A percentile compares a stretch with the other conserved stretches of the same genome.
Evolutionary conservation across 2,113 vertebrate genomes (phyloP).

Genomic region (Chaenogobius annularis): DNA sequence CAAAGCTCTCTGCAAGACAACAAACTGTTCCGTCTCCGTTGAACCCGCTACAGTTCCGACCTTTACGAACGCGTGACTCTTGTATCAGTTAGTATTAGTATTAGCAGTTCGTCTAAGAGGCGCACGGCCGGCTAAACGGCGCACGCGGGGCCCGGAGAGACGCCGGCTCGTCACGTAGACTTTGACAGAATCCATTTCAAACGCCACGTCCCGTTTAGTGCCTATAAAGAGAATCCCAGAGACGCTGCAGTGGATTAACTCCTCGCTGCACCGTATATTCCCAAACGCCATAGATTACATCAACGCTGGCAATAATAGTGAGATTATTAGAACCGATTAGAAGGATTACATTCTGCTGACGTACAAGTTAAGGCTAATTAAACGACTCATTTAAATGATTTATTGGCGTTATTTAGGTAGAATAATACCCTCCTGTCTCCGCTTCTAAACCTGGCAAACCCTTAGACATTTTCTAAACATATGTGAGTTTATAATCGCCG

Average conservation of each 20-base stretch:
- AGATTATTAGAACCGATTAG: conserved; percentile 1
- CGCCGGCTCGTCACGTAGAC: conserved; percentile 8
- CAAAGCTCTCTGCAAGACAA: too few relatives aligned
- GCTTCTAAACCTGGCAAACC: too few relatives aligned
- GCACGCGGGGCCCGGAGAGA: neutral
- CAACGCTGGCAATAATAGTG: conserved; percentile 24
- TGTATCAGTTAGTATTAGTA: too few relatives aligned
- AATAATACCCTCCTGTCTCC: too few relatives aligned
- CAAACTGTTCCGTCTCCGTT: too few relatives aligned
- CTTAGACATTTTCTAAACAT: too few relatives aligned
- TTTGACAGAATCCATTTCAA: conserved; percentile 20
- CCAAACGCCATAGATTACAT: conserved; percentile 26
- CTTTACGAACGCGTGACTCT: too few relatives aligned
- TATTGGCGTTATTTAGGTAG: too few relatives aligned
- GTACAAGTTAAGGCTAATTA: neutral
- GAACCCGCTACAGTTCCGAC: too few relatives aligned
- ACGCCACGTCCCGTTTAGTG: neutral
- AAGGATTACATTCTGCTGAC: conserved; percentile 1
- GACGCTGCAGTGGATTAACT: conserved; percentile 13
- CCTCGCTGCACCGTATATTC: conserved; percentile 17
- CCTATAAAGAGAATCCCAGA: conserved; percentile 31
- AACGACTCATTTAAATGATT: too few relatives aligned
- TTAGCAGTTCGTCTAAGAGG: neutral
- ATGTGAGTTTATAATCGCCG: too few relatives aligned
- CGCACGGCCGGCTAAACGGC: neutral